Evolutionary conservation across 2,113 vertebrate species (phyloP), one percentile per base, ranked within the genome.

Genomic region (Labeo catla): DNA sequence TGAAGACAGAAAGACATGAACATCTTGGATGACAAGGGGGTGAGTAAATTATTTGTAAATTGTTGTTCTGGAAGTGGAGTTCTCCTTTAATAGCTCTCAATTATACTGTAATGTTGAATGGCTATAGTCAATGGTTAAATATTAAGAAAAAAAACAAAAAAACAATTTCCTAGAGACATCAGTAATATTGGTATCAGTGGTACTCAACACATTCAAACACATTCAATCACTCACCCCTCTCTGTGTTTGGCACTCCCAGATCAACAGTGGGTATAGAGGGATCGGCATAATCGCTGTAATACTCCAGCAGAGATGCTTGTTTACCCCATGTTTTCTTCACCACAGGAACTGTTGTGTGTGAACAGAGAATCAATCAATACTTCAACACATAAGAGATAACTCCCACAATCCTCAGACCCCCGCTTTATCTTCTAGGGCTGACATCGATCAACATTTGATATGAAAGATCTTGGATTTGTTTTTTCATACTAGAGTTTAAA

Each of bases 241-340:
- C 98, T 45, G 98, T 98, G 83, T 99, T 99, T 45, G 98, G 98
- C 36, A 99, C 13, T 0, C 97, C 98, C 88, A 99, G 92, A 89
- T 99, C 91, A 86, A 98, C 85, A 34, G 98, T 97, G 23, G 98
- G 98, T 91, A 99, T 97, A 36, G 96, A 92, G 52, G 87, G 87
- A 86, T 99, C 98, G n/a, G 93, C 92, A 0, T 94, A 91, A 93
- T 99, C 98, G 81, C 98, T 99, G 93, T 99, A 99, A 91, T 97
- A 99, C 88, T 98, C 97, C 57, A 99, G 92, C 86, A 93, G 91
- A 12, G 92, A 91, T n/a, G 97, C 95, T 81, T 98, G 95, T 77
- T 92, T 92, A 80, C 96, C 97, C 98, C 98, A 99, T 0, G 98
- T 99, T 94, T 95, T 96, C 94, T 99, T 99, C 89, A 99, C 97